Base-by-base conservation (phyloP, 2,113 vertebrate genomes). In the Lophius piscatorius region DNA sequence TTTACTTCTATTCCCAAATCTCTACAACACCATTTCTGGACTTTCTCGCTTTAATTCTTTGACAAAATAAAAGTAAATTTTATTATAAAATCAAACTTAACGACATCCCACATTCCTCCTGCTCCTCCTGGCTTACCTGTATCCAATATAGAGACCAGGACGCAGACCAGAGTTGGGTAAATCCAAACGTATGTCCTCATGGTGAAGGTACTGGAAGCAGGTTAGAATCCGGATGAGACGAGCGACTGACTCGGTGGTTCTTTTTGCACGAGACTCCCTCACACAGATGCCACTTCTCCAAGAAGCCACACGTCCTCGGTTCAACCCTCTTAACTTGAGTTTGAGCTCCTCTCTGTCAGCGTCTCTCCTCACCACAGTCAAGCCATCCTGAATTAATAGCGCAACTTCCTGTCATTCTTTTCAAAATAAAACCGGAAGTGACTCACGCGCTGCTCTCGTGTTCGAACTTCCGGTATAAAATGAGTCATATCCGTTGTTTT, bases 141-240 rank as follows among this genome's bases (percentile, higher is more conserved):
- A 18, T 85, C 75, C 60, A 88, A 4, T 38, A 82, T 5, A 45
- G 68, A 78, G 39, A 91, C 63, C 45, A 89, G 41, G 26, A 79
- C 56, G 28, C 79, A 88, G 63, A 88, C 24, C 74, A 90, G 29
- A 34, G 75, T 63, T 57, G 83, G 82, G 78, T 85, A 91, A 83
- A 91, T 90, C 87, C 90, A 91, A 55, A 76, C 74, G 63, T 74
- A 50, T 42, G 76, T 70, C 78, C 77, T 87, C 87, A 89, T 87
- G 84, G 80, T 72, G 16, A 31, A 26, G n/a, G 3, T 4, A 40
- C 18, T 42, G n/a, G 13, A 45, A 45, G 40, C 52, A 83, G 63
- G 46, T 70, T 67, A 57, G 38, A 74, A 67, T 82, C 80, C 83
- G 48, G 70, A 38, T 68, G 12, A 16, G 40, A 1, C 4, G 24